phyloP scores from a whole-genome alignment of 2,797 vertebrate genomes.

The Trichosurus vulpecula region DNA sequence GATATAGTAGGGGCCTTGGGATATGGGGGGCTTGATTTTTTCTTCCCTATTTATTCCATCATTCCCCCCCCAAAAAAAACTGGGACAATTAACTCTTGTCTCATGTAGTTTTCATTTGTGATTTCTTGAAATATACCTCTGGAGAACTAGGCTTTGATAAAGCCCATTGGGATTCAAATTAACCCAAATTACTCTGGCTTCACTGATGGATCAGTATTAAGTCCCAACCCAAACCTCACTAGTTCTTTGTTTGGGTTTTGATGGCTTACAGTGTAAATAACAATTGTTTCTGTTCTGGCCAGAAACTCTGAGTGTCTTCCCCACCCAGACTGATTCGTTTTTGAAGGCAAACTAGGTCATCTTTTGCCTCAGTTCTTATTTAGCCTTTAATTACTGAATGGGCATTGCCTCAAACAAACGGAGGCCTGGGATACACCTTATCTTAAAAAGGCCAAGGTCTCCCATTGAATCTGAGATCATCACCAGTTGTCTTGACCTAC shows the following conservation, averaged over 20 bases:
- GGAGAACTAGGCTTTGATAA: neutral
- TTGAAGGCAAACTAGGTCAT: too few relatives aligned
- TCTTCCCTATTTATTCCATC: neutral
- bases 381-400: too few relatives aligned
- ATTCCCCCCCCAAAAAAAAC: neutral
- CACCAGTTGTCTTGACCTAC: too few relatives aligned
- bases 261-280: too few relatives aligned
- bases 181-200: neutral
- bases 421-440: too few relatives aligned
- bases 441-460: too few relatives aligned
- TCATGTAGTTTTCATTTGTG: neutral
- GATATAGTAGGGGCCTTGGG: neutral
- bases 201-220: neutral
- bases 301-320: too few relatives aligned
- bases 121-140: neutral
- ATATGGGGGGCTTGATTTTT: neutral
- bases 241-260: neutral
- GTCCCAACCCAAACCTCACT: neutral
- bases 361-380: too few relatives aligned
- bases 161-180: neutral
- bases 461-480: too few relatives aligned
- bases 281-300: too few relatives aligned
- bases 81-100: neutral
- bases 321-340: too few relatives aligned
- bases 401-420: too few relatives aligned